Evolutionary conservation across 2,797 vertebrate species (phyloP).

Genomic region (Acanthis flammea): DNA sequence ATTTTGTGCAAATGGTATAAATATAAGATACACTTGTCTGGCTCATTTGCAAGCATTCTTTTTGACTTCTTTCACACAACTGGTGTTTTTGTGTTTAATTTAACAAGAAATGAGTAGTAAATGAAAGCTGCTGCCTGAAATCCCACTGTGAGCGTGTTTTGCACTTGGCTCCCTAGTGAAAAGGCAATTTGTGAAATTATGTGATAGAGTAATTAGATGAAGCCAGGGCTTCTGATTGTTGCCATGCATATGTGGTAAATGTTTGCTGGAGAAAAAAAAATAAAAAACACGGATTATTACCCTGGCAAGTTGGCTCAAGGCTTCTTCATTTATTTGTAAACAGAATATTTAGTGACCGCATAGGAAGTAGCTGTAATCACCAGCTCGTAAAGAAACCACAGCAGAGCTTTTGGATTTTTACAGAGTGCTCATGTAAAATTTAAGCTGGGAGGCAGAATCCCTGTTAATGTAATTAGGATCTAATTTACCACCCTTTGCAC

Average conservation of each 20-base stretch:
- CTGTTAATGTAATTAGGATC: constrained; percentile 96
- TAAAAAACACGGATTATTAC: constrained; percentile 78
- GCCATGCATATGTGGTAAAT: constrained; percentile 81
- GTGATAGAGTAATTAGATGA: constrained; percentile 99
- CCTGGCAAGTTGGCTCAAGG: constrained; percentile 85
- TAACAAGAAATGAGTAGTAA: constrained; percentile 97
- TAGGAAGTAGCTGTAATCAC: constrained; percentile 90
- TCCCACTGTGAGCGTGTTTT: constrained; percentile 91
- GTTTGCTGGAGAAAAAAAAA: constrained; percentile 61
- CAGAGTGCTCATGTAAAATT: constrained; percentile 87
- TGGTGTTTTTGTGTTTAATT: constrained; percentile 96
- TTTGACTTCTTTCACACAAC: constrained; percentile 84
- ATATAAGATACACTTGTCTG: constrained; percentile 72
- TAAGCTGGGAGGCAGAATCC: constrained; percentile 93
- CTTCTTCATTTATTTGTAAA: constrained; percentile 96
- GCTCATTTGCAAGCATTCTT: constrained; percentile 77
- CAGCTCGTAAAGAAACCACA: constrained; percentile 96
- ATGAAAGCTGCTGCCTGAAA: constrained; percentile 91
- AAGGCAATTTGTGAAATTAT: constrained; percentile 99
- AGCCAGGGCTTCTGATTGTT: constrained; percentile 90
- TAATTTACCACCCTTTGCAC: constrained; percentile 93
- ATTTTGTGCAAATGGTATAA: constrained; percentile 66
- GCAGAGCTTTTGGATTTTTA: constrained; percentile 85
- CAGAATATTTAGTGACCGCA: constrained; percentile 87
- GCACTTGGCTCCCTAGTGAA: constrained; percentile 94